A percentile compares a stretch with the other conserved stretches of the same genome.
phyloP scores from a whole-genome alignment of 2,888 invertebrate genomes.

The Hofmannophila pseudospretella region DNA sequence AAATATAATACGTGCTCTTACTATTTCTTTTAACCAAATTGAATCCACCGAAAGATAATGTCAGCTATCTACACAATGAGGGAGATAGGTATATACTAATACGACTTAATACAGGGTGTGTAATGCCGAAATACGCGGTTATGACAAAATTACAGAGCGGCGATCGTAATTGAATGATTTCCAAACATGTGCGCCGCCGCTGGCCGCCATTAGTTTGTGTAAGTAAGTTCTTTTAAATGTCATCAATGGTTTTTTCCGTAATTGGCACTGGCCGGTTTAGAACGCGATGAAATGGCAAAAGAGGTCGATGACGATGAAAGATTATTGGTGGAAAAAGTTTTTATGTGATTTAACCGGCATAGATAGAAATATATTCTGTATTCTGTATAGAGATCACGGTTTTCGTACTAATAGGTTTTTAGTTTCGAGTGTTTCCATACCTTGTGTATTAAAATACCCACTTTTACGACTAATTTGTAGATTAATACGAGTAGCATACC shows the following conservation, averaged over 20 bases:
- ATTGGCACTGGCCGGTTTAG: conserved; percentile 27
- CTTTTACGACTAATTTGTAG: too few species aligned
- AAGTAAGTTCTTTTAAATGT: conserved; percentile 17
- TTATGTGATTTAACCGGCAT: too few species aligned
- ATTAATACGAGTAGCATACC: too few species aligned
- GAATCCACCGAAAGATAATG: conserved; percentile 3
- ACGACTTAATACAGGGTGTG: conserved; percentile 33
- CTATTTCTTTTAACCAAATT: not conserved
- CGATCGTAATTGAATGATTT: conserved; percentile 45
- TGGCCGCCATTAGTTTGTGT: conserved; percentile 22
- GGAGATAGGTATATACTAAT: conserved; percentile 25
- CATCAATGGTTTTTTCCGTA: conserved; percentile 23
- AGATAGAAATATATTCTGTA: too few species aligned
- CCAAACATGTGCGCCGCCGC: conserved; percentile 26
- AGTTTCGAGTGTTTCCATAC: too few species aligned
- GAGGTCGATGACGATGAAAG: conserved; percentile 5
- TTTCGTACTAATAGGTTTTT: too few species aligned
- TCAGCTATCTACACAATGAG: conserved; percentile 10
- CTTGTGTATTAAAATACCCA: too few species aligned
- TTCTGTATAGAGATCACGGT: too few species aligned
- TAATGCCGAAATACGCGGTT: conserved; percentile 57
- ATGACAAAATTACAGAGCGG: conserved; percentile 65
- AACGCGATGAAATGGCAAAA: conserved; percentile 12
- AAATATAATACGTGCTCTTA: too few species aligned
- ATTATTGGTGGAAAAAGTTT: too few species aligned